Base-by-base conservation (phyloP, 2,797 vertebrate genomes). In the Poeciliopsis infans region DNA sequence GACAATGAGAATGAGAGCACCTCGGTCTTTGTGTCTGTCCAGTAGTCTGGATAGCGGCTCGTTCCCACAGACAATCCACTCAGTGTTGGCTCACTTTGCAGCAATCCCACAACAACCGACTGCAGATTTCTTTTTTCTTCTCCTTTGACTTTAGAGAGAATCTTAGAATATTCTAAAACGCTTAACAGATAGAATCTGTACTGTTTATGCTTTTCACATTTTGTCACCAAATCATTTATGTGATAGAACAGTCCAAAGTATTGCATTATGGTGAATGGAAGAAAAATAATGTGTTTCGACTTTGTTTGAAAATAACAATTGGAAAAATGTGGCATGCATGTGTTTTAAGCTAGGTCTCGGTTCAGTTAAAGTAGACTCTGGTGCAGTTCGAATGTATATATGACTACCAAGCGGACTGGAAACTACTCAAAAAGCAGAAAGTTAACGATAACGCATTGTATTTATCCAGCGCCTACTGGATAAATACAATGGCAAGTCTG, bases 1-100 rank as follows among this genome's bases (percentile, higher is more conserved):
- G 91, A 93, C 92, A 93, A 83, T 82, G 85, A 88, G 83, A 90
- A 87, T 84, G 92, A 93, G 89, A 90, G 91, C 81, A 87, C 87
- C 88, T 89, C 88, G 23, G 85, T 87, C 89, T 83, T 91, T 90
- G 90, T 85, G 49, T 90, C 83, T 86, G 87, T 91, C 88, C 80
- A 43, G 86, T 87, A 86, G 89, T 85, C 90, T 89, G 91, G 86
- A 80, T n/a, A 66, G 82, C 77, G 53, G 83, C 90, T 86, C 83
- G 85, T 89, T 91, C 88, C 80, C 85, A 75, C 83, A 90, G 86
- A 93, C 93, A 90, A 81, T 90, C 85, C 81, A 31, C 88, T 89
- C 80, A 86, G 85, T 91, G 91, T 91, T 85, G 82, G 82, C 86
- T 90, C 81, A 85, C 90, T 93, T 88, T 73, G 81, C 86, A 82